Base-by-base conservation (phyloP, 2,113 vertebrate species). In the Anoura caudifer region DNA sequence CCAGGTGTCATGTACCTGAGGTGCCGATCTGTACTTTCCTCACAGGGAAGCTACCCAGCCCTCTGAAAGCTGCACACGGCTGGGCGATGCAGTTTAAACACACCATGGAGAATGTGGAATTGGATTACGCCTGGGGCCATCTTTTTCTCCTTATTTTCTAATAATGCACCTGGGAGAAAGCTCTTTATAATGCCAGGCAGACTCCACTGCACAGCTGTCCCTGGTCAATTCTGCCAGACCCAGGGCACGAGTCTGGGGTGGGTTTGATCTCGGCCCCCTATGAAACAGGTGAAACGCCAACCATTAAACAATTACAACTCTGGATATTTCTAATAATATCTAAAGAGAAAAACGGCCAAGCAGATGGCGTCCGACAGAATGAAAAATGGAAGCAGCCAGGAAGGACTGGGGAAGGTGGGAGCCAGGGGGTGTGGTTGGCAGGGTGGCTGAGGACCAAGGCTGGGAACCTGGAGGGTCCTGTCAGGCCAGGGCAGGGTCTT, bases 241-340 rank as follows among this genome's bases (percentile, higher is more conserved):
- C 36, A 67, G 63, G 59, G 82, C 93, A 77, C 8, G 63, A 96
- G 93, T 91, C 79, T 93, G 93, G 73, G 95, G 47, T 45, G 69
- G 15, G 61, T 85, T 75, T 69, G 91, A 95, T 80, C 59, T 63
- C 90, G 95, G 80, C 0, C 65, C 67, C 80, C 90, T 19, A 59
- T 26, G 67, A 97, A 97, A 95, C 5, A 3, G 24, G 95, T 28
- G 56, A 94, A 98, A 94, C 45, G 95, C 85, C 97, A 96, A 97
- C 97, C 81, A 97, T 97, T 96, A 96, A 63, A 93, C 97, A 98
- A 97, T n/a, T 96, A 80, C n/a, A 84, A 96, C 96, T 75, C 69
- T 82, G 20, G 91, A 72, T 73, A 87, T 94, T 96, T 90, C 87
- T 92, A 97, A 97, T 96, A 96, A 96, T 33, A 95, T 92, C 54